Percentiles rank a stretch among this genome's conserved stretches.
These are phyloP conservation scores for Xestia rhomboidea DNA, from an alignment of 2,888 invertebrate genomes.

Conservation along the genomic window DNA sequence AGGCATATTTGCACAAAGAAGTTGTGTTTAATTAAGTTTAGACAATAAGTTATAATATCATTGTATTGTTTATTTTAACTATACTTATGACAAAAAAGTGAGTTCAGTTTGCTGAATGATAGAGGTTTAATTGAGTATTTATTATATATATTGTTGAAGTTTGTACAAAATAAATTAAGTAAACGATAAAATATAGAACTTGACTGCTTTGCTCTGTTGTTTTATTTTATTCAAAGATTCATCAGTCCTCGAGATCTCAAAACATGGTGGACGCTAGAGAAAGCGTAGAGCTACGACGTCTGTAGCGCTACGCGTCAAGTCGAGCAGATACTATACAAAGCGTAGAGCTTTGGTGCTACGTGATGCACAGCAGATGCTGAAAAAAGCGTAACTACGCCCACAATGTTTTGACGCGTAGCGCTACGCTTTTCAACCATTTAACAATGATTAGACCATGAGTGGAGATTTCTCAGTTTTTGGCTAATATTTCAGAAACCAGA, in stretches of 20 bases:
- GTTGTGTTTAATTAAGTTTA: slow-evolving; percentile 91
- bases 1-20: slow-evolving; percentile 91
- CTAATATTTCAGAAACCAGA: background rate
- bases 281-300: background rate
- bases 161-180: slow-evolving; percentile 92
- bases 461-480: background rate
- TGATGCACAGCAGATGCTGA: background rate
- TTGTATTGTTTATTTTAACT: slow-evolving; percentile 88
- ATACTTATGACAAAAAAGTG: slow-evolving; percentile 90
- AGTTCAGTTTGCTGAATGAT: slow-evolving; percentile 91
- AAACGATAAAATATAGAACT: slow-evolving; percentile 91
- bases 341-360: background rate
- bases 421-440: background rate
- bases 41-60: slow-evolving; percentile 91
- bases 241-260: too few species aligned
- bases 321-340: background rate
- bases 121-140: slow-evolving; percentile 91
- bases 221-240: slow-evolving; percentile 74
- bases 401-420: background rate
- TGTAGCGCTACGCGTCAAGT: background rate
- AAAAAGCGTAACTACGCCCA: background rate
- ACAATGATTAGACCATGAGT: background rate
- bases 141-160: slow-evolving; percentile 92
- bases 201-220: slow-evolving; percentile 89
- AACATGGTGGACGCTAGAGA: background rate